Base-by-base conservation (phyloP, 2,888 invertebrate genomes). In the Athrips mouffetella region DNA sequence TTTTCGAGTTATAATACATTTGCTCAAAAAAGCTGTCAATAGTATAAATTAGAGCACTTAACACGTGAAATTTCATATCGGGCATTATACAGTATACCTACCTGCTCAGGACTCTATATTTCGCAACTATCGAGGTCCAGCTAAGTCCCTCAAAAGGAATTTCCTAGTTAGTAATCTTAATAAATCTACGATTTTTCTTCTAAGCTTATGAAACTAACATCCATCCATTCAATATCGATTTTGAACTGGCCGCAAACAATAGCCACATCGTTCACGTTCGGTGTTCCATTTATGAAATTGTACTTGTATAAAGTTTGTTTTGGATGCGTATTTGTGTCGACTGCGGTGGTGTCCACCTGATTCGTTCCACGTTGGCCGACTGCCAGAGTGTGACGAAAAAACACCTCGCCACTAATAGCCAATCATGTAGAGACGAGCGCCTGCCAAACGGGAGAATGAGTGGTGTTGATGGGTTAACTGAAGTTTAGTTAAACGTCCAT, bases 351-450 rank as follows among this genome's bases (percentile, higher is more conserved):
- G 47, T 47, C 44, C 50, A 50, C 50, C 47, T 50, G 50, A 50
- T 50, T 29, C 35, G 29, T 13, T 41, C 30, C 37, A n/a, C 42
- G n/a, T 47, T 51, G 51, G 51, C 51, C 2, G 16, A 20, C 8
- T 8, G 48, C 51, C 51, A 51, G 39, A 4, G 46, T 31, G 51
- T 37, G 30, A 46, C 49, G 49, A 47, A 51, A 51, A 51, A 51
- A 51, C 50, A 51, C 47, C 50, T 51, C 47, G 46, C 11, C 31
- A 47, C 49, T 52, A 52, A 52, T 52, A 49, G 52, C 47, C 52
- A 52, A 52, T 52, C 49, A 49, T 47, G 41, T 21, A 42, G 15
- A 10, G 44, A 27, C 23, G 46, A 10, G 33, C 27, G 29, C 15
- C 47, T 31, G 52, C 52, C 52, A 52, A 52, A 50, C 23, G 33